These are phyloP conservation scores for Girardinus metallicus DNA, from an alignment of 2,797 vertebrate genomes.

Conservation along the genomic window DNA sequence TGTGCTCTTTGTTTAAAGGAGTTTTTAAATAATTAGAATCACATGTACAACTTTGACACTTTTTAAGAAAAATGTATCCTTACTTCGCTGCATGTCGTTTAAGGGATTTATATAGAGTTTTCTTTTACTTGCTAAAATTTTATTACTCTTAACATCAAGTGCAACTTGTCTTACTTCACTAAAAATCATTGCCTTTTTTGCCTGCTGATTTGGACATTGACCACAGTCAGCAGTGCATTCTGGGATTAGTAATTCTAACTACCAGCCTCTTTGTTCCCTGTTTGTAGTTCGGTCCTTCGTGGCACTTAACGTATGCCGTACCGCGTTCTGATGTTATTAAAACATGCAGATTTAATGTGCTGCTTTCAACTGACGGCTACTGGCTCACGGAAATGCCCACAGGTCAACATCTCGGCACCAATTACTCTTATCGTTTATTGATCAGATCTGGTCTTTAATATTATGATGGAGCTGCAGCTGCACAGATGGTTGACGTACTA, in stretches of 20 bases:
- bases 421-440: constrained; percentile 28
- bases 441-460: constrained; percentile 10
- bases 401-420: constrained; percentile 17
- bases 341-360: constrained; percentile 14
- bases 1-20: background rate
- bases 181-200: background rate
- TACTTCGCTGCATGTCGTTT: background rate
- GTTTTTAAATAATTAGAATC: background rate
- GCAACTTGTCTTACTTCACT: background rate
- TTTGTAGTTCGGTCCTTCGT: background rate
- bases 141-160: background rate
- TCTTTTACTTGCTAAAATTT: background rate
- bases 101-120: background rate
- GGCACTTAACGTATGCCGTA: constrained; percentile 35
- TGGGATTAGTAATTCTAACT: background rate
- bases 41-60: too few species aligned
- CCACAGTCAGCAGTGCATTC: background rate
- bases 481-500: constrained; percentile 9
- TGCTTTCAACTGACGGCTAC: constrained; percentile 12
- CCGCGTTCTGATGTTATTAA: constrained; percentile 28
- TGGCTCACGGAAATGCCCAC: constrained; percentile 16
- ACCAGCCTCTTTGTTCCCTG: background rate
- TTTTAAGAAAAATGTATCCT: background rate
- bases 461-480: constrained; percentile 15
- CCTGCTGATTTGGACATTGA: background rate